Percentiles rank a stretch among this genome's conserved stretches.
phyloP scores from a whole-genome alignment of 2,888 invertebrate genomes.

The Nasonovia ribisnigri region DNA sequence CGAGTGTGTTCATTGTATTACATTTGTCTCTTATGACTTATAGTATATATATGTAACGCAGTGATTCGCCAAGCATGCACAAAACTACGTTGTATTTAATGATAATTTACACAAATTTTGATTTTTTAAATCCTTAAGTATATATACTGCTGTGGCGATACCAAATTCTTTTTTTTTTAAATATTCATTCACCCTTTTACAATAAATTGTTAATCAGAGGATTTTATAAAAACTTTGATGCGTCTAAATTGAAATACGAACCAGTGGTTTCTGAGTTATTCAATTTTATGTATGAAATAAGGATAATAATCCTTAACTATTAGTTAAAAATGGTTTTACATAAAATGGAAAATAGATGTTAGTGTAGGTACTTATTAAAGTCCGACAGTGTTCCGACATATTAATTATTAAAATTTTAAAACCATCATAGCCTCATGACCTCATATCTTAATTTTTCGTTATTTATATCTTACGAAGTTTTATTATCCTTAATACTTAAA shows the following conservation, averaged over 20 bases:
- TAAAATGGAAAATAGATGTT: neutral
- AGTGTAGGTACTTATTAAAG: neutral
- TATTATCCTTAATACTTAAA: too few relatives aligned
- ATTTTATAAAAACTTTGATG: neutral
- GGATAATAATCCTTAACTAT: neutral
- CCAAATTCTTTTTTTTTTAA: neutral
- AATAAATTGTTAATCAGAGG: neutral
- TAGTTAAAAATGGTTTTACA: neutral
- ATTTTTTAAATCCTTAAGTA: neutral
- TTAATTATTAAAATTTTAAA: too few relatives aligned
- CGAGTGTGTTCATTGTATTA: neutral
- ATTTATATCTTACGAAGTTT: too few relatives aligned
- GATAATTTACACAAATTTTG: neutral
- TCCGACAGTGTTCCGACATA: neutral
- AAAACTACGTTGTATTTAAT: neutral
- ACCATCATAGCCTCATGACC: too few relatives aligned
- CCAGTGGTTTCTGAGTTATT: neutral
- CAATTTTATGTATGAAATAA: neutral
- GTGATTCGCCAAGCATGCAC: neutral
- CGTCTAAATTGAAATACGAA: neutral
- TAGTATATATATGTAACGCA: neutral
- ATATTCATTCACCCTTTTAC: neutral
- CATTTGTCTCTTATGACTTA: neutral
- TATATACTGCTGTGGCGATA: neutral
- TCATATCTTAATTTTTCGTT: too few relatives aligned